Evolutionary conservation across 2,888 invertebrate genomes (phyloP).

Genomic region (Drosophila quinaria): DNA sequence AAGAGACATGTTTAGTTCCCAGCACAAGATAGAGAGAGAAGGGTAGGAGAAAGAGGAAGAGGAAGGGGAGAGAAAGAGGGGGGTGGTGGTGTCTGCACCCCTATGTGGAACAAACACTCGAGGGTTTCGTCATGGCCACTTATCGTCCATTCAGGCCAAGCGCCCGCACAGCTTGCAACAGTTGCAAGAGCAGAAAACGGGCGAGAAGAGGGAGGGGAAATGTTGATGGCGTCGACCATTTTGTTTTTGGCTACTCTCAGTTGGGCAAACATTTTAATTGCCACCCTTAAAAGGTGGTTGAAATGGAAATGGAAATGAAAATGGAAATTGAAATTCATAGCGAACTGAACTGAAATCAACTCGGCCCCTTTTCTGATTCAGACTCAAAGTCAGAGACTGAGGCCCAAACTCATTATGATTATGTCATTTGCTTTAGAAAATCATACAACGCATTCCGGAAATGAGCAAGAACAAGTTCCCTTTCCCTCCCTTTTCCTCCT

Average conservation of each 20-base stretch:
- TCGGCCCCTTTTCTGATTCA: neutral
- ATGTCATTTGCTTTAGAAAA: slow-evolving; percentile 71
- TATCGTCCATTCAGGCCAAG: slow-evolving; percentile 20
- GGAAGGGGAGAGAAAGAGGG: neutral
- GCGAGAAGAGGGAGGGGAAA: neutral
- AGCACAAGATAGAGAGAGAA: neutral
- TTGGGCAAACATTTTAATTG: slow-evolving; percentile 73
- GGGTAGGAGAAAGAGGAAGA: too few relatives aligned
- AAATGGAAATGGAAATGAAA: slow-evolving; percentile 45
- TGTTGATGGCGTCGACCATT: slow-evolving; percentile 56
- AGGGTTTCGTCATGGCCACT: slow-evolving; percentile 53
- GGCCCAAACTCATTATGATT: slow-evolving; percentile 63
- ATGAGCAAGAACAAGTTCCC: slow-evolving; percentile 43
- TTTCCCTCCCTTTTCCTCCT: neutral
- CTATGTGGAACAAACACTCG: slow-evolving; percentile 34
- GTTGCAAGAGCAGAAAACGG: too few relatives aligned
- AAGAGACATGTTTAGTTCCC: neutral
- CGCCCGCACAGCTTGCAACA: slow-evolving; percentile 59
- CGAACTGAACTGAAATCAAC: slow-evolving; percentile 8
- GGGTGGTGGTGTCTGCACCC: slow-evolving; percentile 17
- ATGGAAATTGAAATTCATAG: slow-evolving; percentile 73
- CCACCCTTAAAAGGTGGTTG: slow-evolving; percentile 71
- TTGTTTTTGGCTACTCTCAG: slow-evolving; percentile 40
- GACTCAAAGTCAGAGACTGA: neutral
- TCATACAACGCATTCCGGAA: slow-evolving; percentile 46